Evolutionary conservation across 2,888 invertebrate species (phyloP).

Genomic region (Xestoiulus laeticollis): DNA sequence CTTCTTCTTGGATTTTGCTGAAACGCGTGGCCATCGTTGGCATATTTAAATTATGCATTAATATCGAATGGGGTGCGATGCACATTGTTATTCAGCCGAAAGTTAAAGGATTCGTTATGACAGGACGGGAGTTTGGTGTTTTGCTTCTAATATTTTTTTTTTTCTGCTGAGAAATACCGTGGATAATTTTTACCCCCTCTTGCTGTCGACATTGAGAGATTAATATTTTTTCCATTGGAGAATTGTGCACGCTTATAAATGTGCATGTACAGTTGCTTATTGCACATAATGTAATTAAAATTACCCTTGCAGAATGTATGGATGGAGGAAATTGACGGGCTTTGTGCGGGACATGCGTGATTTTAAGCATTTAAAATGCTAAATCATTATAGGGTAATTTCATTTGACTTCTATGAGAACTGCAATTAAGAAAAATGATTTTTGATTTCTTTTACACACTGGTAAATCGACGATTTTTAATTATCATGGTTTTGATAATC

Average conservation of each 20-base stretch:
- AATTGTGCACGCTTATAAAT: background rate
- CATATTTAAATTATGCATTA: conserved; percentile 36
- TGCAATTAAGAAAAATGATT: too few species aligned
- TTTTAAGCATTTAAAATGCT: background rate
- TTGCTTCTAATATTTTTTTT: background rate
- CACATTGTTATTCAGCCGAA: conserved; percentile 48
- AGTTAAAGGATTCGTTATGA: conserved; percentile 44
- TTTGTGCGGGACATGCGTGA: background rate
- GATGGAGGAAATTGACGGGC: background rate
- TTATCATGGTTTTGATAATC: too few species aligned
- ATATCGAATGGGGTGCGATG: conserved; percentile 23
- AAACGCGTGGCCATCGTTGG: conserved; percentile 2
- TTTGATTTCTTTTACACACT: too few species aligned
- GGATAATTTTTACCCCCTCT: background rate
- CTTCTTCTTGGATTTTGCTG: background rate
- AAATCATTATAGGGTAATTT: background rate
- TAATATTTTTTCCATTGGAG: background rate
- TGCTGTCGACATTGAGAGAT: conserved; percentile 27
- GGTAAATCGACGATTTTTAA: too few species aligned
- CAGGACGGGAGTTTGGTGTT: background rate
- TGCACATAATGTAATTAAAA: background rate
- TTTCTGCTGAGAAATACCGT: background rate
- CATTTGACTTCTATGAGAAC: too few species aligned
- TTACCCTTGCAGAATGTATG: background rate
- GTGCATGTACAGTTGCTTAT: background rate